These are phyloP conservation scores for Chondrilla cf. caribensis DNA, from an alignment of 37 sponge, comb jelly and placozoan species.

Conservation along the genomic window DNA sequence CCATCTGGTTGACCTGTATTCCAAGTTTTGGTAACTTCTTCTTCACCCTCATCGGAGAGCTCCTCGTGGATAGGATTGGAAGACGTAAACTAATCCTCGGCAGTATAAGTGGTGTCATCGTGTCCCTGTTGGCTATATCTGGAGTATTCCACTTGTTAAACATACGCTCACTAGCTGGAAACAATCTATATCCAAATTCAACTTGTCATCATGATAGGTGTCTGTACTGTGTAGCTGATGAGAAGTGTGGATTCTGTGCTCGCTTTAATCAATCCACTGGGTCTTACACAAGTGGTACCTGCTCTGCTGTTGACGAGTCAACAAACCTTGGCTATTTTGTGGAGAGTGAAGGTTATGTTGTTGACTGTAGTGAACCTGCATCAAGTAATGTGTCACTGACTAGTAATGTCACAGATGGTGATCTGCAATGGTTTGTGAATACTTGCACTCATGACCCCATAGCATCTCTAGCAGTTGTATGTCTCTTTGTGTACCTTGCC, in stretches of 20 bases:
- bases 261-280: not conserved
- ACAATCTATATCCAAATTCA: not conserved
- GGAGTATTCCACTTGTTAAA: conserved; percentile 42
- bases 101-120: conserved; percentile 59
- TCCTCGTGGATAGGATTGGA: conserved; percentile 78
- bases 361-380: not conserved
- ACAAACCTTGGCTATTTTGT: not conserved
- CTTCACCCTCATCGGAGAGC: conserved; percentile 78
- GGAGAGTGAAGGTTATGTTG: not conserved
- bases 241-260: conserved; percentile 81
- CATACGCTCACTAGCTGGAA: conserved; percentile 18
- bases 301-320: not conserved
- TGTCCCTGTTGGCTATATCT: conserved; percentile 54
- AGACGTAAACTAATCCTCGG: conserved; percentile 79
- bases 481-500: conserved; percentile 82
- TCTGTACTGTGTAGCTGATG: conserved; percentile 69
- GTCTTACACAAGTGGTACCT: conserved; percentile 50
- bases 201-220: conserved; percentile 50
- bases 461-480: conserved; percentile 60
- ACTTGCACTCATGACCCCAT: conserved; percentile 45
- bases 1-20: conserved; percentile 83
- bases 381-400: not conserved
- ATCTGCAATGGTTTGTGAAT: conserved; percentile 29
- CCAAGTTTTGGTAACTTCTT: conserved; percentile 79
- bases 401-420: not conserved